Evolutionary conservation across 1,140 invertebrate species (phyloP), one percentile per base, ranked within the genome.

Genomic region (Ceratosolen fusciceps): DNA sequence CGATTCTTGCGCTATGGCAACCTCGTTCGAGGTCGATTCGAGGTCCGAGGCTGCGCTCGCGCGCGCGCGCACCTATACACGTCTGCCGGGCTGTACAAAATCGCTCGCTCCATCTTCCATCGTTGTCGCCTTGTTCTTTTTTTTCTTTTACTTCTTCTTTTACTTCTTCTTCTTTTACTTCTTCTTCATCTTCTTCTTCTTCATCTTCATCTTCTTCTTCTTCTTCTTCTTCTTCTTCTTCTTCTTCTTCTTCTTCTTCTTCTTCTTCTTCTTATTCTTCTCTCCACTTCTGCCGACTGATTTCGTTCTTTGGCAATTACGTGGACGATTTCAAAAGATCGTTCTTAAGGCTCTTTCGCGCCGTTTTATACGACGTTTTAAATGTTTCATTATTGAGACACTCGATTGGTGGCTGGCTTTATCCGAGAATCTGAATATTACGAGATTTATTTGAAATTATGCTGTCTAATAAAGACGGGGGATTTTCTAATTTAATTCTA

Each of bases 1-100:
- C 76, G 29, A 71, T 60, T 71, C 67, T 77, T 72, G 67, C 68
- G 83, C 82, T 81, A 80, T 77, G 82, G 83, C 78, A 82, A 85
- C 84, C 83, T 85, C 84, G 82, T 62, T 77, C 84, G 84, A 86
- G 86, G 86, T 84, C 83, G 74, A 39, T 31, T 39, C 81, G 77
- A 86, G 83, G 83, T 83, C 80, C 81, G 39, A 79, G 73, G 79
- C 78, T 83, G 79, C 73, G 76, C 76, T 12, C 49, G 47, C 79
- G 70, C 65, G 81, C 49, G 43, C 78, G 77, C 77, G 76, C 71
- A 82, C 77, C 78, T 78, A 47, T 47, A 39, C 71, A 82, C 77
- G 78, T 78, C 47, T 47, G 67, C 16, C 31, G 19, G 29, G 37
- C 34, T 37, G 34, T 65, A 65, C 34, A 65, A 37, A 60, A 26